These are phyloP conservation scores for Penelope pileata DNA, from an alignment of 2,113 vertebrate genomes.

Conservation along the genomic window DNA sequence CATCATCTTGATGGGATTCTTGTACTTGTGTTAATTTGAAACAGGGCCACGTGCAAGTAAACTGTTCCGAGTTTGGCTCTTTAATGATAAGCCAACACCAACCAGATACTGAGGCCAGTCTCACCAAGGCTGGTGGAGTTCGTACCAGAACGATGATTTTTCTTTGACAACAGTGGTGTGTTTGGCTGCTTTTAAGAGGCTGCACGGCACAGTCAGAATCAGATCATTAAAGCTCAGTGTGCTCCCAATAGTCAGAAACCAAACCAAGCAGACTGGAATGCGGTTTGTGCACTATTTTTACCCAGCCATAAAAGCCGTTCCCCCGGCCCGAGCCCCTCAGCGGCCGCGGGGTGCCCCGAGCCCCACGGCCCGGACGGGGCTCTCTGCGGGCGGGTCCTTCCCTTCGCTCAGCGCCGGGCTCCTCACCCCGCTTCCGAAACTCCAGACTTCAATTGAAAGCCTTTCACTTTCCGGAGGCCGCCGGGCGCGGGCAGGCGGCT, in stretches of 20 bases:
- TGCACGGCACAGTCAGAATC: neutral
- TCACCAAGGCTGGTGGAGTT: conserved; percentile 20
- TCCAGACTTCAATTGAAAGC: neutral
- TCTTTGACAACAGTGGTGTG: neutral
- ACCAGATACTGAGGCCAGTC: neutral
- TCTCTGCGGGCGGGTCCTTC: accelerated
- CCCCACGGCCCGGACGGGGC: no score
- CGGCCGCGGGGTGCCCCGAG: neutral
- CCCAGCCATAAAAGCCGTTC: neutral
- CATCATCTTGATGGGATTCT: neutral
- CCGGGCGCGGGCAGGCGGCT: neutral
- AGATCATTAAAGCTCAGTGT: neutral
- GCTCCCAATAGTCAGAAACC: neutral
- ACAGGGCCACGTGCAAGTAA: neutral
- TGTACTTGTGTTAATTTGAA: neutral
- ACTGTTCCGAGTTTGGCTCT: accelerated
- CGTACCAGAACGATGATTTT: neutral
- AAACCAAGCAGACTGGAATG: neutral
- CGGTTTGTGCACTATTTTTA: neutral
- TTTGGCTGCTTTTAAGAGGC: neutral
- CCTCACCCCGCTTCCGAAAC: neutral
- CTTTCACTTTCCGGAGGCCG: neutral
- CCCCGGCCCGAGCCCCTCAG: neutral
- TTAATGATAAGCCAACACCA: neutral
- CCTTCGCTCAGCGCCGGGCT: accelerated